These are phyloP conservation scores for Poeciliopsis infans DNA, from an alignment of 2,797 vertebrate genomes.

Conservation along the genomic window DNA sequence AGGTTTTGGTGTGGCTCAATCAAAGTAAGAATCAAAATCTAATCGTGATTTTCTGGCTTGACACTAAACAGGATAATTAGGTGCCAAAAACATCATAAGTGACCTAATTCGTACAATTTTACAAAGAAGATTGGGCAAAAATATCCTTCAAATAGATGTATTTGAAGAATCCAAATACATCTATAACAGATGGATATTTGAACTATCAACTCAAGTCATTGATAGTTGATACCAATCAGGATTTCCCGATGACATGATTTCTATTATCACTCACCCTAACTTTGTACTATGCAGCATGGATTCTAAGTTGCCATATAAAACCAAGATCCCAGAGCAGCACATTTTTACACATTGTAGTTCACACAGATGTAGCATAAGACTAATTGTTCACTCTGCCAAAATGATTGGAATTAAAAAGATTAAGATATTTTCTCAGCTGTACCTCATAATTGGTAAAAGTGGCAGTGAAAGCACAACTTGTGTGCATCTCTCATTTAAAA, in stretches of 20 bases:
- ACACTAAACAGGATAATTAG: background rate
- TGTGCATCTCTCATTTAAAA: background rate
- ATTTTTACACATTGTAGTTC: background rate
- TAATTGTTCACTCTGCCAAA: background rate
- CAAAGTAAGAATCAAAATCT: background rate
- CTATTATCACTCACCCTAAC: no score
- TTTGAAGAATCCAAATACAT: no score
- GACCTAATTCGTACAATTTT: background rate
- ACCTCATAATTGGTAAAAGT: background rate
- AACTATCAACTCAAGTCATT: background rate
- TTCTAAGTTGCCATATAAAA: background rate
- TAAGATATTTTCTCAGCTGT: background rate
- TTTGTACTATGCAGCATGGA: background rate
- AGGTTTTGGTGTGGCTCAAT: background rate
- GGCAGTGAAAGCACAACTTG: background rate
- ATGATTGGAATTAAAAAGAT: background rate
- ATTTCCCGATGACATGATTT: background rate
- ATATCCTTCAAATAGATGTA: background rate
- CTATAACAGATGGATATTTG: background rate
- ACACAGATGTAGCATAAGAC: background rate
- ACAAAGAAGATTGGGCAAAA: background rate
- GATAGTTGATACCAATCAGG: background rate
- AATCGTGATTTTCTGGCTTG: background rate
- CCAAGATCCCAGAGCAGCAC: background rate
- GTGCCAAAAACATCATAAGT: background rate